Base-by-base conservation (phyloP, 2,888 invertebrate genomes). In the Neria commutata region DNA sequence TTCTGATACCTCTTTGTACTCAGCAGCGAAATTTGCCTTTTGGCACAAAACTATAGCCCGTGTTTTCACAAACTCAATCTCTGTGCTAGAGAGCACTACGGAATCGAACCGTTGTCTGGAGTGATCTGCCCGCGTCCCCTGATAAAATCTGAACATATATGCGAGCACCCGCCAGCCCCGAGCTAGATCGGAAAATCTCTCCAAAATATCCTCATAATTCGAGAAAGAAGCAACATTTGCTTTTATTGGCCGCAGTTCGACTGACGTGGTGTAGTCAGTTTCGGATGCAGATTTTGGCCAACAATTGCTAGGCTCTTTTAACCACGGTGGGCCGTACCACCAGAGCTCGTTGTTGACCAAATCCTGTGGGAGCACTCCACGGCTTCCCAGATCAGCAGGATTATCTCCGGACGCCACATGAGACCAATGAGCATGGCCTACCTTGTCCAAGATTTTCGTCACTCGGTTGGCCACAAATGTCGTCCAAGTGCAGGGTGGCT, bases 391-490 rank as follows among this genome's bases (percentile, higher is more conserved):
- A 46, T 46, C 46, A 19, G 46, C 21, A 17, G 46, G 46, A 24
- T 46, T 46, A 17, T 6, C 4, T 25, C 8, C 17, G 3, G 26
- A 26, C 2, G n/a, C 29, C 6, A 48, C 54, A 54, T 60, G 46
- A 42, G 6, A 16, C 56, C 46, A 54, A 17, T 49, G 23, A 2
- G n/a, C 11, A 17, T 40, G 10, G 2, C 26, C 26, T 3, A 53
- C 8, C 10, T 11, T 3, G 3, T 26, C 34, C 21, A 23, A 19
- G 21, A 56, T 53, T 19, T 49, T 21, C n/a, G 60, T 33, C 6
- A 46, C 33, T 16, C 56, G 45, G 19, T 58, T 54, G 1, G 48
- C 58, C 1, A 50, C 29, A 16, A 56, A 56, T 1, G 53, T 50
- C 29, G 54, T 54, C 50, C 46, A 59, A 1, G 11, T 24, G 23